These are phyloP conservation scores for Rhagonycha fulva DNA, from an alignment of 2,888 invertebrate genomes.

Conservation along the genomic window DNA sequence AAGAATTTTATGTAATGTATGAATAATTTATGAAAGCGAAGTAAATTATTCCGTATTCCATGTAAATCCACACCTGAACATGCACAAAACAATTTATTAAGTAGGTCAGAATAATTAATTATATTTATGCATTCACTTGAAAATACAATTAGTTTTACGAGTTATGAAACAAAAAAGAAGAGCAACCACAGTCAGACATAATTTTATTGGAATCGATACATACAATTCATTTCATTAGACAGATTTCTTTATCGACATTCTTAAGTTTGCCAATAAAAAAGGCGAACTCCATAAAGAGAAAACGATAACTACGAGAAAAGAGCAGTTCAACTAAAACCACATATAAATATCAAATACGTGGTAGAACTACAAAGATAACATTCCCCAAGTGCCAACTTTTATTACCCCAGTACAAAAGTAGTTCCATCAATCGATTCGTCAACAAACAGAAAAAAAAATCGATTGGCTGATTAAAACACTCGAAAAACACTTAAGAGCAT, in stretches of 20 bases:
- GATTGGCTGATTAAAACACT: neutral
- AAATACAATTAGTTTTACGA: neutral
- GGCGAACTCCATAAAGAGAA: conserved; percentile 7
- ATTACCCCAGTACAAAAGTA: conserved; percentile 12
- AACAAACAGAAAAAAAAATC: neutral
- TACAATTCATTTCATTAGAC: conserved; percentile 9
- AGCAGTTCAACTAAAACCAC: conserved; percentile 13
- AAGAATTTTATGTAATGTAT: neutral
- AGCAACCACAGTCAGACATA: neutral
- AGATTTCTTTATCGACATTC: conserved; percentile 11
- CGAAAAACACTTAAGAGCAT: neutral
- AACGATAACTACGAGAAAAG: conserved; percentile 15
- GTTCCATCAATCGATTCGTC: conserved; percentile 2
- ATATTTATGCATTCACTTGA: neutral
- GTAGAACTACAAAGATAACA: conserved; percentile 18
- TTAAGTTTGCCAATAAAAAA: conserved; percentile 5
- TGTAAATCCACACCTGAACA: neutral
- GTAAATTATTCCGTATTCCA: neutral
- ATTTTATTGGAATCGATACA: neutral
- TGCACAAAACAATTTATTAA: neutral
- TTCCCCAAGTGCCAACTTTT: conserved; percentile 11
- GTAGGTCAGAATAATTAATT: neutral
- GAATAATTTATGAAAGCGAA: neutral
- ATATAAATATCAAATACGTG: conserved; percentile 21
- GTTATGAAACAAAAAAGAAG: neutral